Percentiles rank a stretch among this genome's conserved stretches.
Evolutionary conservation across 2,888 invertebrate genomes (phyloP).

Genomic region (Gordius sp.): DNA sequence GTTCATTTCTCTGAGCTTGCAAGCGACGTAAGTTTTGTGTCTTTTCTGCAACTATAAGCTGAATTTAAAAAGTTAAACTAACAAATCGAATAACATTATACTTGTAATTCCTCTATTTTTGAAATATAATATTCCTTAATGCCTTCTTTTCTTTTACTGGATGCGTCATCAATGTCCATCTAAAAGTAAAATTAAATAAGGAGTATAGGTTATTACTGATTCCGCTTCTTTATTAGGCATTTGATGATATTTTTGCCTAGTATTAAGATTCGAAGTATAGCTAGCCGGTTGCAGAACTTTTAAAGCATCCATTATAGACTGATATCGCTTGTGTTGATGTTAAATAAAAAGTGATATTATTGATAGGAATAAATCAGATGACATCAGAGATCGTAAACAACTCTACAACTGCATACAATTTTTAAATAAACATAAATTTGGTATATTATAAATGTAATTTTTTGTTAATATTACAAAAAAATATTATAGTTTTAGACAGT

Average conservation of each 20-base stretch:
- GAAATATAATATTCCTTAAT: constrained; percentile 84
- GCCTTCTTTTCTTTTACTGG: constrained; percentile 15
- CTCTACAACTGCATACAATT: no score
- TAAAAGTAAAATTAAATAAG: constrained; percentile 8
- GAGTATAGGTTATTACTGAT: not conserved
- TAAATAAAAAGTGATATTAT: no score
- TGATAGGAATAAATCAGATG: no score
- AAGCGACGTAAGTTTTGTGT: constrained; percentile 78
- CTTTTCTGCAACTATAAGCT: constrained; percentile 74
- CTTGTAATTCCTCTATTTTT: constrained; percentile 81
- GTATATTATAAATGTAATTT: no score
- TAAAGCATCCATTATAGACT: constrained; percentile 9
- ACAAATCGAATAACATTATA: constrained; percentile 21
- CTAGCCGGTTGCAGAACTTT: constrained; percentile 10
- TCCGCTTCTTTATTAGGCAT: constrained; percentile 12
- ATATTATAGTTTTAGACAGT: no score
- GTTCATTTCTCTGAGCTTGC: constrained; percentile 89
- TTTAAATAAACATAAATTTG: no score
- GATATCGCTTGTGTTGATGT: no score
- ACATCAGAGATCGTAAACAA: no score
- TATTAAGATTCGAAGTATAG: not conserved
- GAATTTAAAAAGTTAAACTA: constrained; percentile 16
- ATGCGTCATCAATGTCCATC: constrained; percentile 7
- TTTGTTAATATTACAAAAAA: no score
- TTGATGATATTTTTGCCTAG: not conserved